These are phyloP conservation scores for Oreortyx pictus DNA, from an alignment of 2,797 vertebrate genomes.

Conservation along the genomic window DNA sequence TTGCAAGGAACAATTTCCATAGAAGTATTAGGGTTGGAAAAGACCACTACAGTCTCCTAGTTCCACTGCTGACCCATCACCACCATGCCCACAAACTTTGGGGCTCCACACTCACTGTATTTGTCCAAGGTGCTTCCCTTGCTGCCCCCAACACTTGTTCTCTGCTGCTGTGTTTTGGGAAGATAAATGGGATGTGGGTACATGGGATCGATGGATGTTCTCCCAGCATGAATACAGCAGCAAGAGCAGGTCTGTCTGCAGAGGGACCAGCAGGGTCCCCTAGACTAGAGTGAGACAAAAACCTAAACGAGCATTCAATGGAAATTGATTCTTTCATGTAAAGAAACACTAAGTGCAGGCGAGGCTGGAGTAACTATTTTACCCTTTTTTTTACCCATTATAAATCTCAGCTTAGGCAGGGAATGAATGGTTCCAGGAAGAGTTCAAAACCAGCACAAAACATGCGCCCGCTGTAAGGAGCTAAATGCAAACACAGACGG, in stretches of 20 bases:
- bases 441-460: background rate
- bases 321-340: conserved; percentile 19
- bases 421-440: conserved; percentile 2
- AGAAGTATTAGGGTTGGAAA: too few relatives aligned
- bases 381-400: conserved; percentile 4
- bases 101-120: background rate
- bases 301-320: conserved; percentile 3
- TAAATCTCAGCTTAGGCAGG: background rate
- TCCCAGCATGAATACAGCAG: rapidly evolving
- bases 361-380: conserved; percentile 3
- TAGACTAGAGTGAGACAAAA: background rate
- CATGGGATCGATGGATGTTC: background rate
- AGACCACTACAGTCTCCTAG: too few relatives aligned
- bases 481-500: background rate
- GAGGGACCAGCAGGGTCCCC: background rate
- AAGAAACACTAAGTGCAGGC: conserved; percentile 30
- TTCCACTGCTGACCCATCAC: too few relatives aligned
- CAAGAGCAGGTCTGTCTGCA: background rate
- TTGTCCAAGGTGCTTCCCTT: background rate
- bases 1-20: background rate
- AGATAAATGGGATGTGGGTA: background rate
- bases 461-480: rapidly evolving
- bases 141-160: background rate
- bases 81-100: background rate
- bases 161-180: background rate